A percentile compares a stretch with the other conserved stretches of the same genome.
phyloP scores from a whole-genome alignment of 2,888 invertebrate genomes.

The Ariolimax columbianus region DNA sequence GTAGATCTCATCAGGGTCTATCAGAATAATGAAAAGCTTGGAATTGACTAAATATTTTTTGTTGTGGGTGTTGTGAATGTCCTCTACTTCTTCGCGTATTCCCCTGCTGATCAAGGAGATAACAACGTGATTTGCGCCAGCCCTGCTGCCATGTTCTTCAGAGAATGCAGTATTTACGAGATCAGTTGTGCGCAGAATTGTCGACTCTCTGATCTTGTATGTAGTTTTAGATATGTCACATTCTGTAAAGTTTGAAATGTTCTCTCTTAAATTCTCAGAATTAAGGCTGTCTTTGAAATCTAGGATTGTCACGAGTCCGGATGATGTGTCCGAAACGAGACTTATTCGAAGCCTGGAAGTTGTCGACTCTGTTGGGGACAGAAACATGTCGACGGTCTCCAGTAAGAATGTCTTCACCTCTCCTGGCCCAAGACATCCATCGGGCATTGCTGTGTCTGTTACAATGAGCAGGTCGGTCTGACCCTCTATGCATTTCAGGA shows the following conservation, averaged over 20 bases:
- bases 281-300: background rate
- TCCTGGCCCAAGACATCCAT: constrained; percentile 2
- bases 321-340: background rate
- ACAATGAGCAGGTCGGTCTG: constrained; percentile 23
- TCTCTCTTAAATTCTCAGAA: background rate
- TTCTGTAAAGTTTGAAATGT: background rate
- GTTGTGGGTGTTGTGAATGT: background rate
- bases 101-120: background rate
- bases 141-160: constrained; percentile 9
- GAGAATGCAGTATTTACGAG: background rate
- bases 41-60: background rate
- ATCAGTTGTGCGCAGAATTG: background rate
- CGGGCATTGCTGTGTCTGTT: background rate
- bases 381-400: background rate
- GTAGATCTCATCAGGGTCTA: background rate
- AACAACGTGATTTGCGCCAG: background rate
- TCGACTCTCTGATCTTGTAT: background rate
- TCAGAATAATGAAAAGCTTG: background rate
- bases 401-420: background rate
- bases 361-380: background rate
- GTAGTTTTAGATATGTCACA: background rate
- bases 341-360: background rate
- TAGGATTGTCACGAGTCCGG: background rate
- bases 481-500: background rate
- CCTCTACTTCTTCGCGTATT: background rate